Conservation (phyloP, 2,888 invertebrate species). For the Belgica antarctica region DNA sequence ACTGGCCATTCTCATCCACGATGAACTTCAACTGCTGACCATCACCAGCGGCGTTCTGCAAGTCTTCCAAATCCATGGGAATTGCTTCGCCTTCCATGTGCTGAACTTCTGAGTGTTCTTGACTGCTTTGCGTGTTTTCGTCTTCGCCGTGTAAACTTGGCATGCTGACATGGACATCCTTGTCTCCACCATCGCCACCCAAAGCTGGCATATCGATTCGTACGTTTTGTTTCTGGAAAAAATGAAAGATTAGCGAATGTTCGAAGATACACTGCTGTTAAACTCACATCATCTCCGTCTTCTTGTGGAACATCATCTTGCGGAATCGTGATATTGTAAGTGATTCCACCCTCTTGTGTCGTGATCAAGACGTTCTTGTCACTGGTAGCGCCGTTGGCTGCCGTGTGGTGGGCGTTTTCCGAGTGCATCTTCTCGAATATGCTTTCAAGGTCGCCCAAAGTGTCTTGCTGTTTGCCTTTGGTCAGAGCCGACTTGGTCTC, state of each 20-base stretch:
- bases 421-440: constrained; percentile 56
- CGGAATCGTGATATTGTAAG: constrained; percentile 56
- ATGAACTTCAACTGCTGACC: constrained; percentile 56
- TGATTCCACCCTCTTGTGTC: constrained; percentile 54
- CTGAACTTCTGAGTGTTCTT: constrained; percentile 35
- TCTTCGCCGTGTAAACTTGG: constrained; percentile 55
- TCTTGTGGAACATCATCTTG: constrained; percentile 49
- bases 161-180: constrained; percentile 53
- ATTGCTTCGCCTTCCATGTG: constrained; percentile 47
- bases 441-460: constrained; percentile 55
- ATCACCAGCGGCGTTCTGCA: constrained; percentile 54
- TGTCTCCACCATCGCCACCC: constrained; percentile 49
- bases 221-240: constrained; percentile 46
- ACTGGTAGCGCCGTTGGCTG: constrained; percentile 45
- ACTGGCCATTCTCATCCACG: constrained; percentile 55
- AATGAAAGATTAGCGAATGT: neutral
- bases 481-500: constrained; percentile 30
- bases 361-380: constrained; percentile 54
- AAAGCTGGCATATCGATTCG: constrained; percentile 56
- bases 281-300: neutral
- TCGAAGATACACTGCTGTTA: neutral
- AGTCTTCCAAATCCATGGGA: constrained; percentile 55
- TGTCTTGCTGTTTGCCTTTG: constrained; percentile 48
- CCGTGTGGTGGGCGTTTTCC: constrained; percentile 49
- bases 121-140: constrained; percentile 49